phyloP scores from a whole-genome alignment of 2,797 vertebrate species.

The Benthosema pterotum region DNA sequence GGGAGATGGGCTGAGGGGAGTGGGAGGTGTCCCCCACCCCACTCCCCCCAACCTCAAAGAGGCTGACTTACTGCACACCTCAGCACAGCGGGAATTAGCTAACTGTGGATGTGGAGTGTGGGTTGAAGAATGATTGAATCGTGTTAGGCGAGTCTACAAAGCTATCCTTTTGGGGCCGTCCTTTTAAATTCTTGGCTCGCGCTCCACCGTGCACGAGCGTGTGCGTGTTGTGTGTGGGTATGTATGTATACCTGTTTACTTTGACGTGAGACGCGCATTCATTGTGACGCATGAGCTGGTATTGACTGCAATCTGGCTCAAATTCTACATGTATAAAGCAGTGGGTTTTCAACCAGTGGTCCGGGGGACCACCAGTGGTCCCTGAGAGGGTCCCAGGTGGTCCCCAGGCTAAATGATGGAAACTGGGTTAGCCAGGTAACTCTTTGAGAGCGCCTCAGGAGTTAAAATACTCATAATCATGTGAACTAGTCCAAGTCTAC shows the following conservation, averaged over 20 bases:
- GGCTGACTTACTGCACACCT: conserved; percentile 39
- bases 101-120: conserved; percentile 35
- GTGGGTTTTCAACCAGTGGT: no score
- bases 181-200: conserved; percentile 1
- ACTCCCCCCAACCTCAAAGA: no score
- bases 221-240: neutral
- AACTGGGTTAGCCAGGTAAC: no score
- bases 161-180: conserved; percentile 18
- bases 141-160: conserved; percentile 22
- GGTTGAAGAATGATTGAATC: conserved; percentile 21
- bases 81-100: conserved; percentile 63
- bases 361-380: no score
- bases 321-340: no score
- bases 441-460: no score
- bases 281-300: no score
- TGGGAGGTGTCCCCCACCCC: conserved; percentile 3
- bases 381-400: no score
- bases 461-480: no score
- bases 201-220: no score
- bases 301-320: neutral
- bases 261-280: neutral
- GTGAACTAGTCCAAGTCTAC: no score
- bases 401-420: no score
- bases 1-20: neutral
- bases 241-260: neutral